phyloP scores from a whole-genome alignment of 2,888 invertebrate species.

The Drosophila planitibia region DNA sequence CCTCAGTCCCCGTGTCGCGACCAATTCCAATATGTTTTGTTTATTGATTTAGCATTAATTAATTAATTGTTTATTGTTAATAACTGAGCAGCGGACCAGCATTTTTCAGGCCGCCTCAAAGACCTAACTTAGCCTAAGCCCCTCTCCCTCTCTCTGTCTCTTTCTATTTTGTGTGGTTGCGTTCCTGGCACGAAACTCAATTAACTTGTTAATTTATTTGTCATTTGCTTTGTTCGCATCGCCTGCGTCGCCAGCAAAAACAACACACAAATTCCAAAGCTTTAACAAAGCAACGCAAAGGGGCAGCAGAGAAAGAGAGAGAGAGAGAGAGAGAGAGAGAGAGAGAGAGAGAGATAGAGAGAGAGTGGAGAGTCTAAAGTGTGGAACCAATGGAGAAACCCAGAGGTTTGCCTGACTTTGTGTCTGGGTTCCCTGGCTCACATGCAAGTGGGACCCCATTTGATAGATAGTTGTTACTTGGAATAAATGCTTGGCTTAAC shows the following conservation, averaged over 20 bases:
- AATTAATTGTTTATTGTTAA: conserved; percentile 81
- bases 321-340: background rate
- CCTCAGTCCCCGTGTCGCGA: background rate
- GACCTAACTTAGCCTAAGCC: background rate
- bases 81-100: conserved; percentile 45
- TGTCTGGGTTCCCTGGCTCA: conserved; percentile 12
- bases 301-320: background rate
- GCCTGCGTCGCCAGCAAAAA: conserved; percentile 41
- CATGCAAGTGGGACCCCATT: conserved; percentile 18
- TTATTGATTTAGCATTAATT: conserved; percentile 80
- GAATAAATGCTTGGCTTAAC: conserved; percentile 24
- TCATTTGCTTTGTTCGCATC: conserved; percentile 73
- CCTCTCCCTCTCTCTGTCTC: background rate
- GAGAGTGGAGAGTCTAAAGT: conserved; percentile 10
- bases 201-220: conserved; percentile 80
- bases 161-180: background rate
- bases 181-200: conserved; percentile 69
- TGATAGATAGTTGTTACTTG: conserved; percentile 28
- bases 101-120: conserved; percentile 3
- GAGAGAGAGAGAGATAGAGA: background rate
- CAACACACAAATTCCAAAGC: conserved; percentile 30
- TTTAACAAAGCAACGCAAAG: background rate
- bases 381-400: background rate
- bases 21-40: conserved; percentile 51
- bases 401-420: conserved; percentile 4